Evolutionary conservation across 2,888 invertebrate species (phyloP), one percentile per base, ranked within the genome.

Genomic region (Lithophane ornitopus): DNA sequence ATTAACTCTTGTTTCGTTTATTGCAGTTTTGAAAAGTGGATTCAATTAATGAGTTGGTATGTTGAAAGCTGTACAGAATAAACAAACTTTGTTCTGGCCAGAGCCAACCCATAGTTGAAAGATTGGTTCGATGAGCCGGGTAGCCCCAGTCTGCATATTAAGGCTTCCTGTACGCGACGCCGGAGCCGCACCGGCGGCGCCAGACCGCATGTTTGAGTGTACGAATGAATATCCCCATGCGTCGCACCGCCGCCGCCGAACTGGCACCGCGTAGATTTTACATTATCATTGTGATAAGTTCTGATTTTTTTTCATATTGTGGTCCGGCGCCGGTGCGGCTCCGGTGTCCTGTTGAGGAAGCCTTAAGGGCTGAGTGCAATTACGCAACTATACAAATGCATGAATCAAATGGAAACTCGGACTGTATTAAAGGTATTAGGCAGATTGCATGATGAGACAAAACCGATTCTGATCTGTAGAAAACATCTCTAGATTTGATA

Each of bases 1-100:
- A 78, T 84, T 81, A 75, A 81, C 52, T 76, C 44, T 16, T 62
- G 54, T 41, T 66, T 65, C 22, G 61, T 74, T 66, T 70, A 73
- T 58, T 73, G 49, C 14, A 59, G 68, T 65, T 82, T 73, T 75
- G 46, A 54, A 62, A 74, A 70, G 67, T 69, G n/a, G 39, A 61
- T 74, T 70, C 26, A 34, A 65, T 62, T 70, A 68, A 70, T 58
- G 52, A 34, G 41, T 63, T 44, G 8, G 6, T 19, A 58, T 39
- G 11, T 34, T 56, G 7, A 54, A 34, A 67, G 19, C 8, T 39
- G 7, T 3, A 39, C 12, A n/a, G 7, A 1, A 58, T 19, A 0
- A 67, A 34, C 16, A n/a, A 28, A 28, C 7, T 62, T 39, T 62
- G 9, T 9, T 67, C 34, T n/a, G 3, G 14, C 54, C n/a, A 34